phyloP scores from a whole-genome alignment of 2,888 invertebrate genomes.

The Sericinus montela region DNA sequence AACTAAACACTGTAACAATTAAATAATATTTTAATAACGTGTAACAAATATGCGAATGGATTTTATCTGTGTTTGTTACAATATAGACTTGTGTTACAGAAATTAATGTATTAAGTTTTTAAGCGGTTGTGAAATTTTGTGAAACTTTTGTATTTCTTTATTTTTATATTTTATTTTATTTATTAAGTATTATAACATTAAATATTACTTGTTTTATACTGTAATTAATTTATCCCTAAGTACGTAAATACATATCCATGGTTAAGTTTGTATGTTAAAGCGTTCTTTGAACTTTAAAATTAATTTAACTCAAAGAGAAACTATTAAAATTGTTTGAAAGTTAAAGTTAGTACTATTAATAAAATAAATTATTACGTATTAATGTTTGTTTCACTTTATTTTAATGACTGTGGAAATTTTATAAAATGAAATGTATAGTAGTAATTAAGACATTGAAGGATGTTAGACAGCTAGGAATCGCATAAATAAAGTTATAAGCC shows the following conservation, averaged over 20 bases:
- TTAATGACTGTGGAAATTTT: not conserved
- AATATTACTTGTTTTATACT: too few relatives aligned
- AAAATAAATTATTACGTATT: not conserved
- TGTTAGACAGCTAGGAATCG: not conserved
- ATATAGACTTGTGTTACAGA: not conserved
- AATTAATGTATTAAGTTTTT: conserved; percentile 9
- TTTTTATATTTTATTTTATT: too few relatives aligned
- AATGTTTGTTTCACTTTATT: not conserved
- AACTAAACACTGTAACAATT: conserved; percentile 26
- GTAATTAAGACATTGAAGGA: not conserved
- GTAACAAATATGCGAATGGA: conserved; percentile 1
- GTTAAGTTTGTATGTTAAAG: not conserved
- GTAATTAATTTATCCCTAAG: too few relatives aligned
- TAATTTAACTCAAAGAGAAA: not conserved
- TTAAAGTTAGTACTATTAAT: not conserved
- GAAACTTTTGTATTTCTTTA: too few relatives aligned
- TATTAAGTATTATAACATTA: not conserved
- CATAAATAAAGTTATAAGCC: not conserved
- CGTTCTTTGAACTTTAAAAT: too few relatives aligned
- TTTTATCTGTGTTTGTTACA: not conserved
- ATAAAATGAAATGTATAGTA: conserved; percentile 2
- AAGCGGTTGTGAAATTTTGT: conserved; percentile 15
- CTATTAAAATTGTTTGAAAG: not conserved
- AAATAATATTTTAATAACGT: conserved; percentile 22
- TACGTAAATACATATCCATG: conserved; percentile 11